Evolutionary conservation across 2,113 vertebrate species (phyloP).

Genomic region (Muscicapa adusta): DNA sequence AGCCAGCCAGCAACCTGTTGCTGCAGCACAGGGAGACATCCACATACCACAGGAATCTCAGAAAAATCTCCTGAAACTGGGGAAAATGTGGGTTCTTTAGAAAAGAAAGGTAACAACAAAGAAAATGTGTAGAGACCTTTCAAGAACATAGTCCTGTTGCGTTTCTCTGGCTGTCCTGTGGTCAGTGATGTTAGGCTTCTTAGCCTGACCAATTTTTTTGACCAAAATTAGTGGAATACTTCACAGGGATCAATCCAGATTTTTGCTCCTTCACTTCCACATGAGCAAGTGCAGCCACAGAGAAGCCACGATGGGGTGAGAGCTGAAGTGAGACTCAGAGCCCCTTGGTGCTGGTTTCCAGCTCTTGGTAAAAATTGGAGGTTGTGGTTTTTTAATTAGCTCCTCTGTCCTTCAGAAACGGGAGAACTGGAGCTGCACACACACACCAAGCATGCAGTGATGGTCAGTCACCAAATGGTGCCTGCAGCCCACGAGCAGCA

Average conservation of each 20-base stretch:
- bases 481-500: not conserved
- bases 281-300: not conserved
- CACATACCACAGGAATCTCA: rapidly evolving
- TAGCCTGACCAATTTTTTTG: not conserved
- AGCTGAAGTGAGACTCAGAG: not conserved
- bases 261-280: not conserved
- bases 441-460: rapidly evolving
- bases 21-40: not conserved
- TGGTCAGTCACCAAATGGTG: not conserved
- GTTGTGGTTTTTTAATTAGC: rapidly evolving
- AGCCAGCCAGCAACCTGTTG: not conserved
- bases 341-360: not conserved
- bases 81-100: not conserved
- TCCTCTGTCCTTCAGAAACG: not conserved
- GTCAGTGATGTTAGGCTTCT: not conserved
- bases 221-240: not conserved
- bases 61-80: not conserved
- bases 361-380: not conserved
- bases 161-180: not conserved
- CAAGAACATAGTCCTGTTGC: not conserved
- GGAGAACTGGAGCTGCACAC: not conserved
- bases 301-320: rapidly evolving
- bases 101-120: not conserved
- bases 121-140: not conserved
- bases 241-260: not conserved